Conservation (phyloP, 2,888 invertebrate genomes). For the Cephus pulcher region DNA sequence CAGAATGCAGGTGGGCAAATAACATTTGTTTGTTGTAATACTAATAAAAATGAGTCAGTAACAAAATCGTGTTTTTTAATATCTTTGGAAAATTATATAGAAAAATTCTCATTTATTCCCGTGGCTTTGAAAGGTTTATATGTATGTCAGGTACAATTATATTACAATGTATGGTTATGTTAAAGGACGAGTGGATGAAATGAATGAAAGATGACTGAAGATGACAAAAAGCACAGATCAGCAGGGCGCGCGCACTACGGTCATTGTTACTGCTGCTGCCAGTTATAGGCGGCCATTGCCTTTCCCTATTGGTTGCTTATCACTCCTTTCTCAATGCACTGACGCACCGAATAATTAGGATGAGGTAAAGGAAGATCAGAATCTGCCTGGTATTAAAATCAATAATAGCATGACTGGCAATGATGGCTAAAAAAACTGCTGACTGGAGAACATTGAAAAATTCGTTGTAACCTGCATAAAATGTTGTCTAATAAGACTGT, state of each 20-base stretch:
- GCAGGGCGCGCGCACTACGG: not conserved
- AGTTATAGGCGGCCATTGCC: not conserved
- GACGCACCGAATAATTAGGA: not conserved
- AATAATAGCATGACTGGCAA: not conserved
- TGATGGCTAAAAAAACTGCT: not conserved
- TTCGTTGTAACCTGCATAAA: not conserved
- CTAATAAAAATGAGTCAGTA: not conserved
- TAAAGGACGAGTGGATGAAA: not conserved
- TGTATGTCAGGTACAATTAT: not conserved
- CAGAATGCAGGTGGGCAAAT: constrained; percentile 9
- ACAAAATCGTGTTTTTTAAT: not conserved
- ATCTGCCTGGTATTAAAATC: not conserved
- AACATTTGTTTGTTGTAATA: not conserved
- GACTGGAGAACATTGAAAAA: not conserved
- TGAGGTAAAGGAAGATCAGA: not conserved
- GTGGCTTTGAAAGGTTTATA: not conserved
- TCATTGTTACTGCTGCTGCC: not conserved
- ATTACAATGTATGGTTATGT: not conserved
- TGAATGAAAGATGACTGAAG: not conserved
- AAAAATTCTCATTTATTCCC: not conserved
- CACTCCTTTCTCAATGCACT: not conserved
- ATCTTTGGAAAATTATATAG: not conserved
- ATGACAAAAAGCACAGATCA: not conserved
- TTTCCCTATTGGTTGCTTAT: not conserved
- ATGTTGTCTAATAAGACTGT: not conserved